Evolutionary conservation across 2,888 invertebrate species (phyloP), one percentile per base, ranked within the genome.

Genomic region (Smittia aterrima): DNA sequence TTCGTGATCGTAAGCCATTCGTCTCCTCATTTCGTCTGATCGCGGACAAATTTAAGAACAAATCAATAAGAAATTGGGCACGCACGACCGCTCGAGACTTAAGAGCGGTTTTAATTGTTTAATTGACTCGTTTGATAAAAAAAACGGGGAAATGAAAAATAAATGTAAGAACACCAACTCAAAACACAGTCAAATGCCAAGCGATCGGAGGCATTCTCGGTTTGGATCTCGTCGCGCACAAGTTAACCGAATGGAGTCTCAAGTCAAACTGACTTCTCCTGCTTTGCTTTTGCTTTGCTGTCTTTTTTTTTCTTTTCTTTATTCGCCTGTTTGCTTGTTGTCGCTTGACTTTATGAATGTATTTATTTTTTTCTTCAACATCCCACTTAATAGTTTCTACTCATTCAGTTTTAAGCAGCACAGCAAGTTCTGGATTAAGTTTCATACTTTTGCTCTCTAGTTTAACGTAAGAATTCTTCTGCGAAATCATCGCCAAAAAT

Each of bases 161-260:
- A 32, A 32, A 47, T 47, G 16, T n/a, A 47, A 47, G 47, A 47
- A 47, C 47, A 47, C 47, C 47, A 47, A 47, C 47, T 47, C 47
- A 47, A 47, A 47, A 47, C 47, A 47, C 47, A 47, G 16, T 47
- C 47, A 47, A 47, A 47, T 47, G 47, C 47, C 47, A n/a, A n/a
- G 47, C 47, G 47, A 47, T 47, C 47, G 47, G 47, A 47, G 47
- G 47, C 47, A 47, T 47, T 47, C 4, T 47, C 16, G 47, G 11
- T 47, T n/a, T 47, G 27, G 66, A 66, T 16, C 58, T 20, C 18
- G 20, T 16, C 66, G 38, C 66, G 38, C 66, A 32, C 66, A 32
- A 66, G 66, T 66, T 66, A 66, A 66, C 38, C 32, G 66, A 32
- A 32, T 38, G 66, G 25, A 66, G 38, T 38, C 66, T 66, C 32